Conservation (phyloP, 1,140 invertebrate genomes). For the Pteromalus puparum region DNA sequence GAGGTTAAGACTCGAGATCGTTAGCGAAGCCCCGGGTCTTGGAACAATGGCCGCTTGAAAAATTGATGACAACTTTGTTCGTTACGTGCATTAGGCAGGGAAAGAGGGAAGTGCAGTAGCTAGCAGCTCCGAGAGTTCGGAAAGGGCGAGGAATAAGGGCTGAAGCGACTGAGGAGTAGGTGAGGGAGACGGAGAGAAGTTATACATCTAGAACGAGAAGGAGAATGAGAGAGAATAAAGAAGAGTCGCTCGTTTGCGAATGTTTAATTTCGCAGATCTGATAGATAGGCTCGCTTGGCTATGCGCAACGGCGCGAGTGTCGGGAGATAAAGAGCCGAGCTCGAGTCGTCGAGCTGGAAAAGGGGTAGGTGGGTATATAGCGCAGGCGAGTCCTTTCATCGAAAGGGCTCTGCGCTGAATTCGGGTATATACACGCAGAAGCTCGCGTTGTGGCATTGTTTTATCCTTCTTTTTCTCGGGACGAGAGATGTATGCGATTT, state of each 20-base stretch:
- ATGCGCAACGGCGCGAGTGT: conserved; percentile 20
- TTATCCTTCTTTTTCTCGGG: conserved; percentile 9
- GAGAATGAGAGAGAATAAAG: not conserved
- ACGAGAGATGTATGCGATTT: conserved; percentile 60
- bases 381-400: conserved; percentile 26
- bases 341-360: not conserved
- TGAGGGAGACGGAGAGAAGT: not conserved
- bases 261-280: conserved; percentile 59
- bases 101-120: not conserved
- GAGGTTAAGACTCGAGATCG: conserved; percentile 22
- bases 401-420: not conserved
- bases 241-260: conserved; percentile 30
- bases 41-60: conserved; percentile 43
- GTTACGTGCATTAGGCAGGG: conserved; percentile 31
- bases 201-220: not conserved
- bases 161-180: not conserved
- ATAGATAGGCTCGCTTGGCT: conserved; percentile 53
- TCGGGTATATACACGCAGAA: not conserved
- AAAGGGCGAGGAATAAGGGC: not conserved
- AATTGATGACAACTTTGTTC: conserved; percentile 38
- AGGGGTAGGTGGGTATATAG: not conserved
- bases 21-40: not conserved
- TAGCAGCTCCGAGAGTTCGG: not conserved
- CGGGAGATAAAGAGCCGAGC: conserved; percentile 38
- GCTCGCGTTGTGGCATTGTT: conserved; percentile 13